These are phyloP conservation scores for Bombus confusus DNA, from an alignment of 1,140 invertebrate species.

Conservation along the genomic window DNA sequence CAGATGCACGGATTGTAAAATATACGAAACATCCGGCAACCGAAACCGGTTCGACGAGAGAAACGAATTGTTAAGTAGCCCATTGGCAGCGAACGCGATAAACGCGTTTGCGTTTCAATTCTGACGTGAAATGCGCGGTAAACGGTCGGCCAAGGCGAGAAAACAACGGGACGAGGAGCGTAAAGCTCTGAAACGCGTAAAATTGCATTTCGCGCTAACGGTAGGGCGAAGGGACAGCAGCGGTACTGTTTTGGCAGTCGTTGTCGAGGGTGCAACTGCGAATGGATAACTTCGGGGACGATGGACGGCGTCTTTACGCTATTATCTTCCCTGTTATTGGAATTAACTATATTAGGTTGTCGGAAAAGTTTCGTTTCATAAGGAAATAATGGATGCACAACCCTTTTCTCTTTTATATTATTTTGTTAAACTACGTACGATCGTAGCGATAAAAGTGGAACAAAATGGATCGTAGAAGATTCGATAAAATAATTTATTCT, in stretches of 20 bases:
- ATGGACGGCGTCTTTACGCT: not conserved
- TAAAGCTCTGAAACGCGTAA: not conserved
- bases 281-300: not conserved
- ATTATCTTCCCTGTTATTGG: not conserved
- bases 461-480: too few species aligned
- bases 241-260: not conserved
- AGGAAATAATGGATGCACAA: too few species aligned
- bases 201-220: not conserved
- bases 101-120: conserved; percentile 7
- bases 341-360: too few species aligned
- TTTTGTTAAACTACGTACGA: too few species aligned
- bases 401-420: too few species aligned
- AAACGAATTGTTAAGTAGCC: not conserved
- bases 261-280: not conserved
- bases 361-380: too few species aligned
- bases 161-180: not conserved
- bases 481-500: too few species aligned
- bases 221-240: not conserved
- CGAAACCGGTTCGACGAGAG: not conserved
- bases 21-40: not conserved
- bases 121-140: not conserved
- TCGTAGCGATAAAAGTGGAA: too few species aligned
- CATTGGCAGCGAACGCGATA: not conserved
- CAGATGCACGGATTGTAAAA: conserved; percentile 13
- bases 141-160: not conserved